Evolutionary conservation across 2,888 invertebrate species (phyloP).

Genomic region (Epinotia bilunana): DNA sequence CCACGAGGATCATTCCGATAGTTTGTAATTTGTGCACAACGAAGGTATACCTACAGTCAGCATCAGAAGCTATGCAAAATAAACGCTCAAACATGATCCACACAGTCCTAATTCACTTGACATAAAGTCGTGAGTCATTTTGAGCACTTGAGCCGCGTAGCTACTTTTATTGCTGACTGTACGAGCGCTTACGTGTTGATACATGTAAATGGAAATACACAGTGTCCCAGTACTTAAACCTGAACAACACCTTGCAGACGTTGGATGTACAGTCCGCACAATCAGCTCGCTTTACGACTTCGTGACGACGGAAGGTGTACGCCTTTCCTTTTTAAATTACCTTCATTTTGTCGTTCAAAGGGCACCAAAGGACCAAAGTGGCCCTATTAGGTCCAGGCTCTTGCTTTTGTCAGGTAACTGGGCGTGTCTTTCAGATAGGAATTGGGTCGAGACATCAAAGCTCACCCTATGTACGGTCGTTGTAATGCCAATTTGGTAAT

Average conservation of each 20-base stretch:
- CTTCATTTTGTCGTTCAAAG: constrained; percentile 75
- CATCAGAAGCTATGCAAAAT: no score
- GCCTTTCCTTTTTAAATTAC: constrained; percentile 73
- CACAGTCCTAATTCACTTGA: no score
- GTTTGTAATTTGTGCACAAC: no score
- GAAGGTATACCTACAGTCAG: no score
- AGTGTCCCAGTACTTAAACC: background rate
- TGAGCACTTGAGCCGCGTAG: no score
- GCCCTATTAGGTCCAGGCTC: constrained; percentile 78
- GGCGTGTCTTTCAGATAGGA: constrained; percentile 81
- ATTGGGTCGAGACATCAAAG: constrained; percentile 80
- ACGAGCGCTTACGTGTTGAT: no score
- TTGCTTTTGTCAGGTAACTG: constrained; percentile 72
- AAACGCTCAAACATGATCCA: no score
- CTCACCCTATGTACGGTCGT: constrained; percentile 44
- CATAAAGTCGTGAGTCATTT: no score
- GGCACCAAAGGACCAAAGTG: constrained; percentile 68
- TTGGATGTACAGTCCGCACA: constrained; percentile 11
- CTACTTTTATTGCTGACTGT: no score
- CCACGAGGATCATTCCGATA: no score
- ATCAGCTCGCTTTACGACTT: constrained; percentile 25
- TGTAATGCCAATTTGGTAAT: constrained; percentile 44
- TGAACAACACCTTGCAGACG: constrained; percentile 4
- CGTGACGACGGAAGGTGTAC: constrained; percentile 41
- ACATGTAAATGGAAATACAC: background rate